Evolutionary conservation across 2,113 vertebrate species (phyloP).

Genomic region (Cheilinus undulatus): DNA sequence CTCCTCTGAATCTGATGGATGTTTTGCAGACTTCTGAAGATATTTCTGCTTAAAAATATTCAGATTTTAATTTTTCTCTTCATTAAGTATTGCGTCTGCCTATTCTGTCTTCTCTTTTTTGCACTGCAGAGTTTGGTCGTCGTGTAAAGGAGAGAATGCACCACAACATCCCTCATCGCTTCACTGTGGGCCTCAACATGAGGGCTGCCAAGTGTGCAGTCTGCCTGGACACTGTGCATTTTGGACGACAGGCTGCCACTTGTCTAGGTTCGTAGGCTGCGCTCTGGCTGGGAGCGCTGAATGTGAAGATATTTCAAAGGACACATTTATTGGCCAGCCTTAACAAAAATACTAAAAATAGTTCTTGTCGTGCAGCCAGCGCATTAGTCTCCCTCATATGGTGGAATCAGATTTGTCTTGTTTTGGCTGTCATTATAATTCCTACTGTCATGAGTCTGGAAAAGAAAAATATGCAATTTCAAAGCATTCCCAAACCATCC

Average conservation of each 20-base stretch:
- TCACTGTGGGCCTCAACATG: constrained; percentile 98
- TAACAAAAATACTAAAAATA: constrained; percentile 18
- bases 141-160: constrained; percentile 98
- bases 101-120: constrained; percentile 14
- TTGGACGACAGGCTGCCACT: constrained; percentile 97
- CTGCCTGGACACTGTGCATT: constrained; percentile 98
- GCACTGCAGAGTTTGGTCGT: constrained; percentile 90
- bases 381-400: not conserved
- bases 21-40: constrained; percentile 21
- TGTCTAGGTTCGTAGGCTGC: constrained; percentile 88
- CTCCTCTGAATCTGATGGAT: constrained; percentile 8
- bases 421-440: constrained; percentile 1
- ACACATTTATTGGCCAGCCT: constrained; percentile 31
- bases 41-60: constrained; percentile 1
- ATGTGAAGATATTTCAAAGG: constrained; percentile 41
- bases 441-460: constrained; percentile 4
- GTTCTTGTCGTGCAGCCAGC: not conserved
- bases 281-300: constrained; percentile 1
- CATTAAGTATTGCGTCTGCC: not conserved
- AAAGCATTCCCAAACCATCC: not conserved
- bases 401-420: constrained; percentile 14
- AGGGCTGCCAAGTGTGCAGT: constrained; percentile 96
- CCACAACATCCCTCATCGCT: constrained; percentile 98
- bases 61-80: constrained; percentile 5
- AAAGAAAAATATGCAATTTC: constrained; percentile 3